These are phyloP conservation scores for Ormyrus thymus DNA, from an alignment of 2,888 invertebrate genomes.

Conservation along the genomic window DNA sequence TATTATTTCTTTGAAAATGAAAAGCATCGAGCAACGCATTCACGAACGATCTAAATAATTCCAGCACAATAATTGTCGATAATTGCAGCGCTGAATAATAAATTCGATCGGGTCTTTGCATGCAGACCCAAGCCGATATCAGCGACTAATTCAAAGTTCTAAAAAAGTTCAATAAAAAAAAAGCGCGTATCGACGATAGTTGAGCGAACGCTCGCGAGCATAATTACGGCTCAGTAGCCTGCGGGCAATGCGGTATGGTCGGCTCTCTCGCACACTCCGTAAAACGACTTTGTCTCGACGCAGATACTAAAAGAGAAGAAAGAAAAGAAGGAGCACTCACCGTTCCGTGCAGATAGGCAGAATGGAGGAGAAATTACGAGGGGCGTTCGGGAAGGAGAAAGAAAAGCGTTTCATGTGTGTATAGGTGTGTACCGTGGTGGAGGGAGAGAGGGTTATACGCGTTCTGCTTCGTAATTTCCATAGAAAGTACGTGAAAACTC, in stretches of 20 bases:
- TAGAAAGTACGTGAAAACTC: neutral
- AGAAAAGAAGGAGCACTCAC: neutral
- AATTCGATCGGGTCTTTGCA: neutral
- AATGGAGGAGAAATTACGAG: neutral
- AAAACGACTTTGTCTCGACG: neutral
- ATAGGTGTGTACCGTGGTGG: neutral
- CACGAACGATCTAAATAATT: constrained; percentile 16
- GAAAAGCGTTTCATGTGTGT: neutral
- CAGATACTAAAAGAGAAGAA: neutral
- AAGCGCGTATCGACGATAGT: neutral
- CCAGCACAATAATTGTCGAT: constrained; percentile 10
- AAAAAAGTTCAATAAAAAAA: constrained; percentile 19
- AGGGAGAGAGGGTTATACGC: neutral
- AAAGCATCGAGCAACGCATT: neutral
- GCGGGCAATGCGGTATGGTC: neutral
- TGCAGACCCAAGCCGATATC: neutral
- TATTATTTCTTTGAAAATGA: constrained; percentile 18
- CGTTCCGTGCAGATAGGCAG: constrained; percentile 2
- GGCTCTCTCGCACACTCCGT: neutral
- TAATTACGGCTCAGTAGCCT: constrained; percentile 17
- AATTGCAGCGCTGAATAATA: constrained; percentile 19
- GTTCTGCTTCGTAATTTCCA: constrained; percentile 18
- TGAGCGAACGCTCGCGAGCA: constrained; percentile 10
- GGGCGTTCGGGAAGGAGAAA: neutral
- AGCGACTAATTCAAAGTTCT: neutral